Conservation (phyloP, 2,888 invertebrate genomes). For the Rhogogaster chlorosoma region DNA sequence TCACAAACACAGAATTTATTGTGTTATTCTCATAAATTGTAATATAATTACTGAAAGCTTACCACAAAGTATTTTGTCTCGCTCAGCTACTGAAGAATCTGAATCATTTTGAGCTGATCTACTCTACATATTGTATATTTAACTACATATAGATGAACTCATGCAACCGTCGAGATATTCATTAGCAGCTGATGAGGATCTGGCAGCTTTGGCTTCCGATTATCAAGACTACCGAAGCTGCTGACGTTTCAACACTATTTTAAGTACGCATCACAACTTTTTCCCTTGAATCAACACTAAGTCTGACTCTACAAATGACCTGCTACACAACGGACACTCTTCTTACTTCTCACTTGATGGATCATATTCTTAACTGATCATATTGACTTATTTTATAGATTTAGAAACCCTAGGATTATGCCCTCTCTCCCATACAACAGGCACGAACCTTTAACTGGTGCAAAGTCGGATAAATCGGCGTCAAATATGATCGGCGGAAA, state of each 20-base stretch:
- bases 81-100: background rate
- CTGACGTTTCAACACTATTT: slow-evolving; percentile 27
- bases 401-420: slow-evolving; percentile 61
- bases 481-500: slow-evolving; percentile 76
- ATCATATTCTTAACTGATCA: background rate
- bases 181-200: slow-evolving; percentile 22
- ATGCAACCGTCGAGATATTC: slow-evolving; percentile 40
- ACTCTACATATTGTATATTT: background rate
- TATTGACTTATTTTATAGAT: background rate
- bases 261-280: background rate
- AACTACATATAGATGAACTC: slow-evolving; percentile 15
- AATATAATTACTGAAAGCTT: background rate
- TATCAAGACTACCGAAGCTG: slow-evolving; percentile 41
- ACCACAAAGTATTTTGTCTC: background rate
- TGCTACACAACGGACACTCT: background rate
- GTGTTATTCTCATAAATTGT: background rate
- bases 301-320: background rate
- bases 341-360: background rate
- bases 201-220: slow-evolving; percentile 40
- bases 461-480: slow-evolving; percentile 66
- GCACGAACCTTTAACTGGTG: slow-evolving; percentile 70
- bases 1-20: background rate
- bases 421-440: slow-evolving; percentile 73
- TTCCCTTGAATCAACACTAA: background rate
- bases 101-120: background rate